Evolutionary conservation across 2,888 invertebrate species (phyloP).

Genomic region (Plutella xylostella): DNA sequence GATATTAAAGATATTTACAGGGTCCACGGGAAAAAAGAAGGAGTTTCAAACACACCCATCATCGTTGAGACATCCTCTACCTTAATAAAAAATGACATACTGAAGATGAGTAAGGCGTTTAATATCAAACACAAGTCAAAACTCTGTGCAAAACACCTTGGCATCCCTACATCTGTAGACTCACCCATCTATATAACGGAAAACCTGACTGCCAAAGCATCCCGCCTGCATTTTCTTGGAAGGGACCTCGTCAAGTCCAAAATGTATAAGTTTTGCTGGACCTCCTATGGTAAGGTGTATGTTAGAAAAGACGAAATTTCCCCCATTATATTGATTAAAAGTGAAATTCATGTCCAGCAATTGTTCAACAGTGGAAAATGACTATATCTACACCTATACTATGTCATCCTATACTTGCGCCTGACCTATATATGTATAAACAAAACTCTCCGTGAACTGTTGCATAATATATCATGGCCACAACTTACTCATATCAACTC

Average conservation of each 20-base stretch:
- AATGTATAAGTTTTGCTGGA: slow-evolving; percentile 6
- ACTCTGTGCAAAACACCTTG: slow-evolving; percentile 5
- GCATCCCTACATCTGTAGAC: background rate
- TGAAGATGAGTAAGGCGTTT: slow-evolving; percentile 6
- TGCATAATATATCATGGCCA: background rate
- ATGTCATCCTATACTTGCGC: too few relatives aligned
- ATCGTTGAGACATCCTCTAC: too few relatives aligned
- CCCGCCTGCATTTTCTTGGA: slow-evolving; percentile 2
- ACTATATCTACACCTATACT: background rate
- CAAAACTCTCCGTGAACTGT: background rate
- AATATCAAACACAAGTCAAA: slow-evolving; percentile 2
- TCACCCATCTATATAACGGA: background rate
- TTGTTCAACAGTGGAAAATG: background rate
- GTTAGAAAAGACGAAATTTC: too few relatives aligned
- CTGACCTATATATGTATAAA: too few relatives aligned
- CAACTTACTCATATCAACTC: background rate
- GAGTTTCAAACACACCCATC: too few relatives aligned
- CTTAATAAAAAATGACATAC: too few relatives aligned
- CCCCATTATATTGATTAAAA: background rate
- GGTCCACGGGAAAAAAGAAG: too few relatives aligned
- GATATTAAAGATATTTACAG: too few relatives aligned
- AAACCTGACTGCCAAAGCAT: background rate
- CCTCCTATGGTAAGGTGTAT: slow-evolving; percentile 6
- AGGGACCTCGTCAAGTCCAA: slow-evolving; percentile 3
- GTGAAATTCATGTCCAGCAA: background rate